Evolutionary conservation across 2,888 invertebrate species (phyloP).

Genomic region (Pollenia angustigena): DNA sequence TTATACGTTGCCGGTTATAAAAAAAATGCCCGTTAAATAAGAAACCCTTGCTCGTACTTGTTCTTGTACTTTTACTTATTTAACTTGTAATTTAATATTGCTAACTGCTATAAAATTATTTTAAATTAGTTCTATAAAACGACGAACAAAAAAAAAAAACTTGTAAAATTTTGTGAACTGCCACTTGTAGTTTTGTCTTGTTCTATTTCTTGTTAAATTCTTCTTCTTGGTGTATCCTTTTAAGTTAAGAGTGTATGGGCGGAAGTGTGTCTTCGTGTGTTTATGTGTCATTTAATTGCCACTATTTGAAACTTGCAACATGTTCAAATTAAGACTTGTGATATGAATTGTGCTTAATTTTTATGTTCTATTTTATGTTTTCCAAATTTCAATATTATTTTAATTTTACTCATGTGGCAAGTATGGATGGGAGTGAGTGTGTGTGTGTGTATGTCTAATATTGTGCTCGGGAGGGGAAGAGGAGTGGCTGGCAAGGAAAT

Average conservation of each 20-base stretch:
- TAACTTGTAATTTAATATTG: slow-evolving; percentile 20
- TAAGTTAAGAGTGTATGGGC: neutral
- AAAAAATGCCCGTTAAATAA: no score
- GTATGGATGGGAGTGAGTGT: neutral
- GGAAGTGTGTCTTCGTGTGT: neutral
- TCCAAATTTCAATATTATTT: slow-evolving; percentile 56
- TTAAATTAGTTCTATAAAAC: slow-evolving; percentile 48
- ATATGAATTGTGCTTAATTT: slow-evolving; percentile 67
- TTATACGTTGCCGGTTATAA: no score
- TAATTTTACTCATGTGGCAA: slow-evolving; percentile 44
- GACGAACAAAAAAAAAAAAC: neutral
- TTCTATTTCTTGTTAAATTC: slow-evolving; percentile 32
- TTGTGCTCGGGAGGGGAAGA: neutral
- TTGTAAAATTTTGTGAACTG: slow-evolving; percentile 52
- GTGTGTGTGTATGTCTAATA: neutral
- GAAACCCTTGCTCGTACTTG: no score
- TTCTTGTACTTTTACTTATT: slow-evolving; percentile 5
- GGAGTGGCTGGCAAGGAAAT: neutral
- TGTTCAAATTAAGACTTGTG: slow-evolving; percentile 60
- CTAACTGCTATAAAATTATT: slow-evolving; percentile 34
- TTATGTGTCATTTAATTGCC: slow-evolving; percentile 61
- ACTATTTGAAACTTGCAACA: slow-evolving; percentile 59
- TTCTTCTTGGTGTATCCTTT: slow-evolving; percentile 8
- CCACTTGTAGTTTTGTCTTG: slow-evolving; percentile 50
- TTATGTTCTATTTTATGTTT: slow-evolving; percentile 61